Evolutionary conservation across 1,140 invertebrate genomes (phyloP).

Genomic region (Argopecten irradians): DNA sequence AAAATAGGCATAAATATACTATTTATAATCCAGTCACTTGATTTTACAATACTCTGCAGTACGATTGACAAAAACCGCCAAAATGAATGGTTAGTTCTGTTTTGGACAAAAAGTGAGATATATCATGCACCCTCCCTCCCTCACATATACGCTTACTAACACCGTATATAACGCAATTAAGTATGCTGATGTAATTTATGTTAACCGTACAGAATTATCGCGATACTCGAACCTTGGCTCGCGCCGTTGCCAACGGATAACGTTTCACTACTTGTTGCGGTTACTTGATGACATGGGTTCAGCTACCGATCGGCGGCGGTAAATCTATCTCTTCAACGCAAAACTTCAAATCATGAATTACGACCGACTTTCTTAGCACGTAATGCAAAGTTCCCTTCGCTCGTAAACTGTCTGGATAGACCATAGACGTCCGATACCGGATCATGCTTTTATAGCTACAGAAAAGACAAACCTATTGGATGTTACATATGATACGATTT

Average conservation of each 20-base stretch:
- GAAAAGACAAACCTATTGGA: background rate
- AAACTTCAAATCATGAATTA: background rate
- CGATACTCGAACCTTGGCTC: background rate
- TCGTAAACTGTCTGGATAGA: background rate
- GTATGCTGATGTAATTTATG: too few species aligned
- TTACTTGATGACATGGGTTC: background rate
- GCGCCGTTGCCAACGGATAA: background rate
- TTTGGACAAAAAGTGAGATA: too few species aligned
- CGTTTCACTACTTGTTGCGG: background rate
- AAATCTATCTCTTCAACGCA: slow-evolving; percentile 4
- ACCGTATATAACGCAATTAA: too few species aligned
- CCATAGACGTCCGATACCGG: background rate
- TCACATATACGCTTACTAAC: too few species aligned
- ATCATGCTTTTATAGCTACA: background rate
- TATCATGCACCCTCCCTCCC: too few species aligned
- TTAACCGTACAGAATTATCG: background rate
- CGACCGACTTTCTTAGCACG: background rate
- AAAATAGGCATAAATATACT: too few species aligned
- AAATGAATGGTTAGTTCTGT: too few species aligned
- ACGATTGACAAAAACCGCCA: too few species aligned
- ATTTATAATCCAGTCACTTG: too few species aligned
- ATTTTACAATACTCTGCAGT: too few species aligned
- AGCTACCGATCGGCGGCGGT: background rate
- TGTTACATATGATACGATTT: too few species aligned
- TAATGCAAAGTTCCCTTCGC: background rate